Conservation (phyloP, 2,113 vertebrate species). For the Myotis yumanensis region DNA sequence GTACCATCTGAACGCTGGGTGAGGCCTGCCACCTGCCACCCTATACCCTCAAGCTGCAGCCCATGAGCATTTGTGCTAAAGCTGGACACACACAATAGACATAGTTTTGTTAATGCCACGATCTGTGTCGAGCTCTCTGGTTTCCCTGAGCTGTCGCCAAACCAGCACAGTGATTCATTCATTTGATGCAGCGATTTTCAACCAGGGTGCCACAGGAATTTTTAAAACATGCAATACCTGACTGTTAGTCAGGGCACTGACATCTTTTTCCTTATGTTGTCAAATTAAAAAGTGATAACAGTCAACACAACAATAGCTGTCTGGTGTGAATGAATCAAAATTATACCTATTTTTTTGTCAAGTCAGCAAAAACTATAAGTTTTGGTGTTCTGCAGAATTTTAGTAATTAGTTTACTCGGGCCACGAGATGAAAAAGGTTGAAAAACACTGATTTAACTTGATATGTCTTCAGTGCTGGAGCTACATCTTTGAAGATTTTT, state of each 20-base stretch:
- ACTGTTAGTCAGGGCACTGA: neutral
- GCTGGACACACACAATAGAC: neutral
- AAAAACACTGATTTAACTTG: neutral
- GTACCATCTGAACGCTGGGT: neutral
- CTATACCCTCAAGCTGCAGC: too few relatives aligned
- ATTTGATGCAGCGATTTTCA: neutral
- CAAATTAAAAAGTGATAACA: neutral
- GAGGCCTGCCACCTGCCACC: neutral
- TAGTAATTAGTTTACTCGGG: neutral
- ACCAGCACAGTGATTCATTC: neutral
- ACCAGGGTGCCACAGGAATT: neutral
- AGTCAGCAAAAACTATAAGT: neutral
- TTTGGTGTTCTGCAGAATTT: neutral
- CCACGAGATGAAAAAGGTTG: neutral
- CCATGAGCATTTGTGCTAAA: neutral
- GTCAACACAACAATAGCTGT: neutral
- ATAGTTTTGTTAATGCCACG: fast-evolving
- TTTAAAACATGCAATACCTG: neutral
- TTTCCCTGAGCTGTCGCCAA: neutral
- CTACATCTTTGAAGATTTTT: neutral
- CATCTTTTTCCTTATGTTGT: neutral
- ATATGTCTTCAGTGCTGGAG: neutral
- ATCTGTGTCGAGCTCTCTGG: neutral
- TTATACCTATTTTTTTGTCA: neutral
- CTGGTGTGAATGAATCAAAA: neutral